Percentiles rank a stretch among this genome's conserved stretches.
These are phyloP conservation scores for Corvus hawaiiensis DNA, from an alignment of 2,113 vertebrate genomes.

Conservation along the genomic window DNA sequence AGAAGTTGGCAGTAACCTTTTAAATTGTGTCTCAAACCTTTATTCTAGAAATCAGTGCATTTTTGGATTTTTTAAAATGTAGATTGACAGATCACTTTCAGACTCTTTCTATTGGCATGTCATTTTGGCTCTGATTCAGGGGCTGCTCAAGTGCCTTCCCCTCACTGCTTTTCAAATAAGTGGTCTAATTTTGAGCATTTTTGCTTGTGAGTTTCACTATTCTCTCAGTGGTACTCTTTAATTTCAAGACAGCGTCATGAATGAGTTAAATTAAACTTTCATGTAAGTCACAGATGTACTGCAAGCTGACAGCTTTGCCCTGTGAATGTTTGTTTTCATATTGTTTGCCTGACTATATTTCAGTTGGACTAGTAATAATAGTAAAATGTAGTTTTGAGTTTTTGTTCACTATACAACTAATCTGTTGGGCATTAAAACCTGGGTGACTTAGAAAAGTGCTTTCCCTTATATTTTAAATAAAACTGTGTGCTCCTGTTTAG, in stretches of 20 bases:
- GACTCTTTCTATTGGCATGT: background rate
- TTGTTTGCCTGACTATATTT: background rate
- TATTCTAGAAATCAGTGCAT: background rate
- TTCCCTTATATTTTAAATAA: background rate
- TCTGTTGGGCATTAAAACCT: background rate
- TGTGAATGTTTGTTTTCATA: background rate
- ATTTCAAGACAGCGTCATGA: background rate
- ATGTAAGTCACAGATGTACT: accelerated
- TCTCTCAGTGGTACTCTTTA: background rate
- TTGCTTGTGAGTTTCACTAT: background rate
- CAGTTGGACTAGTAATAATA: background rate
- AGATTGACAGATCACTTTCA: background rate
- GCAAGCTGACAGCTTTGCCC: background rate
- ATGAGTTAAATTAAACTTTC: background rate
- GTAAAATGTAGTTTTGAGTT: background rate
- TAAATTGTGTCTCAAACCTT: background rate
- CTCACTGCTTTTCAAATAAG: background rate
- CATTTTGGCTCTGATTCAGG: background rate
- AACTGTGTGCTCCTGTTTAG: background rate
- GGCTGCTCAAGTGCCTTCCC: background rate
- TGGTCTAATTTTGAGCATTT: background rate
- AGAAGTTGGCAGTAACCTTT: background rate
- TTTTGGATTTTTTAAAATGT: background rate
- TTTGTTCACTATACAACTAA: background rate
- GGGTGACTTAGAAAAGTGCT: background rate